These are phyloP conservation scores for Rousettus leschenaultii DNA, from an alignment of 2,113 vertebrate species.

Conservation along the genomic window DNA sequence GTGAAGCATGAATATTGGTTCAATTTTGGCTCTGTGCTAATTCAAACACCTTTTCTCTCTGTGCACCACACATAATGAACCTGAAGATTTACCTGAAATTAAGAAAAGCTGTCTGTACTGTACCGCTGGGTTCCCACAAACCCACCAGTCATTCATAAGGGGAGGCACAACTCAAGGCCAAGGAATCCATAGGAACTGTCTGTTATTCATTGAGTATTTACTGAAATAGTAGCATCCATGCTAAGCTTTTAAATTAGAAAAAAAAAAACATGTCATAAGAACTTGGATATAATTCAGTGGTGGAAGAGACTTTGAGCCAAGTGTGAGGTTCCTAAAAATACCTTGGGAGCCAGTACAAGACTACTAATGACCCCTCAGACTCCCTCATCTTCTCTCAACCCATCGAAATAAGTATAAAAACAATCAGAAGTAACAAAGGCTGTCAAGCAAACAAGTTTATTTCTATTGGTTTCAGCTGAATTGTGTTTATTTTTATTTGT, in stretches of 20 bases:
- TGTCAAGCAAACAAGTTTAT: not conserved
- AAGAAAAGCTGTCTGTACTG: not conserved
- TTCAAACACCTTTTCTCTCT: not conserved
- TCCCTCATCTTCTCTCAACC: not conserved
- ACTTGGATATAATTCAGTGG: not conserved
- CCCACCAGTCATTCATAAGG: not conserved
- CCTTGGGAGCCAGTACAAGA: not conserved
- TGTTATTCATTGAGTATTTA: not conserved
- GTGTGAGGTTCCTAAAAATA: not conserved
- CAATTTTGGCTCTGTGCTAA: not conserved
- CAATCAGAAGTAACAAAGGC: not conserved
- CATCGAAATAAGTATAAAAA: not conserved
- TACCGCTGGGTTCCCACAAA: not conserved
- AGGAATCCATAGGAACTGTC: not conserved
- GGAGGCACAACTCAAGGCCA: not conserved
- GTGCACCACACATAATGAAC: not conserved
- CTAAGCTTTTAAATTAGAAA: conserved; percentile 14
- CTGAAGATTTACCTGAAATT: not conserved
- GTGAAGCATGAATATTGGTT: not conserved
- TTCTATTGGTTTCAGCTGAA: not conserved
- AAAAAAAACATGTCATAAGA: not conserved
- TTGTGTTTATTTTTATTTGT: not conserved
- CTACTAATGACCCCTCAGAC: not conserved
- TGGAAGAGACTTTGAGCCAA: not conserved
- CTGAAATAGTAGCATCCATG: not conserved